These are phyloP conservation scores for Rhodophaea formosa DNA, from an alignment of 2,888 invertebrate genomes.

Conservation along the genomic window DNA sequence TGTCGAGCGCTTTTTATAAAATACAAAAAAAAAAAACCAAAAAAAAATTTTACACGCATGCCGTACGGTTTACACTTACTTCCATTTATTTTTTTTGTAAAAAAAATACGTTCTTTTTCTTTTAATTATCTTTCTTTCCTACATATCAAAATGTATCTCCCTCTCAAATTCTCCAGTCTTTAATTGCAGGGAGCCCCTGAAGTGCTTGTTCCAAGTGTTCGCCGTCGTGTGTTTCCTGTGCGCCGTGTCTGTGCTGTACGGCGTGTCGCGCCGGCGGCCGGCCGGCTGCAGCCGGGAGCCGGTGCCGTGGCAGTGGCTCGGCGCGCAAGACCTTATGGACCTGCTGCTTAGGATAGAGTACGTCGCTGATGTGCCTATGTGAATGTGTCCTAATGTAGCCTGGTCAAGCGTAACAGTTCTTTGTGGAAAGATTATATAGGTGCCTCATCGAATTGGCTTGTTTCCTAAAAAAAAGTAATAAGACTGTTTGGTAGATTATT, in stretches of 20 bases:
- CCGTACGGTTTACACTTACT: too few species aligned
- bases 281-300: conserved; percentile 33
- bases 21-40: too few species aligned
- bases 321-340: conserved; percentile 63
- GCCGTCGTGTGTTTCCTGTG: conserved; percentile 64
- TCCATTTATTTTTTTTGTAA: too few species aligned
- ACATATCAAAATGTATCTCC: not conserved
- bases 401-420: too few species aligned
- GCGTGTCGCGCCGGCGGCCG: conserved; percentile 39
- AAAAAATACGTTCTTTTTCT: too few species aligned
- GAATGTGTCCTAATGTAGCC: conserved; percentile 21
- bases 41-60: too few species aligned
- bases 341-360: conserved; percentile 65
- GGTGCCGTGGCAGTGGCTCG: conserved; percentile 66
- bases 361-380: conserved; percentile 73
- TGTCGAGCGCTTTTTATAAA: too few species aligned
- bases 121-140: too few species aligned
- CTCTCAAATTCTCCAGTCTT: conserved; percentile 49
- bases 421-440: too few species aligned
- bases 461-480: too few species aligned
- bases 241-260: conserved; percentile 55
- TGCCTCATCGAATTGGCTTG: too few species aligned
- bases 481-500: too few species aligned
- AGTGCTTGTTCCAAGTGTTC: conserved; percentile 67
- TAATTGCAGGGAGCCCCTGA: conserved; percentile 67